Evolutionary conservation across 2,113 vertebrate species (phyloP), one percentile per base, ranked within the genome.

Genomic region (Balaeniceps rex): DNA sequence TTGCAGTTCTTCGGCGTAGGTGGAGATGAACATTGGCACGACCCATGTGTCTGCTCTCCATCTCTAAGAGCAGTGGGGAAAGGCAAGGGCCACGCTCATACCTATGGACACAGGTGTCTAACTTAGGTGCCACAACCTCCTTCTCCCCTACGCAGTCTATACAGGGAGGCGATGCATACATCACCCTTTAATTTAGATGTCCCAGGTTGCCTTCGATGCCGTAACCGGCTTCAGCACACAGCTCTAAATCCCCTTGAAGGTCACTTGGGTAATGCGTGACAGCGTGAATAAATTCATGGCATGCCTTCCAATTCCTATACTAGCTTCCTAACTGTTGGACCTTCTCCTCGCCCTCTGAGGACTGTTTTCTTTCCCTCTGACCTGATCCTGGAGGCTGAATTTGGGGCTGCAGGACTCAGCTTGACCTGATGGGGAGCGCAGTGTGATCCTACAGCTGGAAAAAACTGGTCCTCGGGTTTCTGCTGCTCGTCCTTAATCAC

Each of bases 21-120:
- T 0, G 0, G 44, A 63, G 63, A 75, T 69, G 75, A 49, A 93
- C 0, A 0, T 36, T 0, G 0, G 57, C 66, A 76, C 0, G 1
- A 63, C 65, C 38, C 65, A 68, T 63, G 25, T 42, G 54, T 51
- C 68, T 1, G 11, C 42, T 60, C n/a, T 69, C 24, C 38, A 31
- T 77, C 33, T 51, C 21, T 23, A 36, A 4, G 16, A 84, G 52
- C 38, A 68, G 19, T 13, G 25, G 10, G 51, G n/a, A 82, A 77
- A 79, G 28, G 70, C 0, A 4, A 95, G 60, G 54, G 40, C 44
- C 70, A 58, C 11, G 3, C 31, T 79, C 7, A 1, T 33, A 23
- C 58, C 88, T 14, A 5, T 1, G 6, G 44, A 61, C 65, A 47
- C 61, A 26, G 31, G 44, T 28, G 36, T 85, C 52, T 52, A n/a